Conservation (phyloP, 2,888 invertebrate genomes). For the Myopa testacea region DNA sequence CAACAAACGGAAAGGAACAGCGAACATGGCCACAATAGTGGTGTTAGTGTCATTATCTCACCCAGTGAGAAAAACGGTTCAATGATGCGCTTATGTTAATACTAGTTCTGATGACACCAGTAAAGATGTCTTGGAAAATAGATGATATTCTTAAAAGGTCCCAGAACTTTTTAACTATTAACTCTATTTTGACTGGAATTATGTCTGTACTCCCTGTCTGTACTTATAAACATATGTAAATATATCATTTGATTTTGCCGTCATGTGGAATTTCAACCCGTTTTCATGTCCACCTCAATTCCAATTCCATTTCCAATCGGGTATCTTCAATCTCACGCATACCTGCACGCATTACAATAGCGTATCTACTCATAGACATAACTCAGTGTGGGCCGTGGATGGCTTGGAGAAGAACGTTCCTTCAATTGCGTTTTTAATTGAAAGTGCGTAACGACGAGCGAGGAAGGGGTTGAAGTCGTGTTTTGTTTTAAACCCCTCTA, state of each 20-base stretch:
- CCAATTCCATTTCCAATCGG: background rate
- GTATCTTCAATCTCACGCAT: background rate
- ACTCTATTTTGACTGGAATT: too few species aligned
- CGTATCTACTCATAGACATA: background rate
- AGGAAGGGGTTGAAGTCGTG: slow-evolving; percentile 29
- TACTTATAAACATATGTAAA: too few species aligned
- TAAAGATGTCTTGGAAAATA: too few species aligned
- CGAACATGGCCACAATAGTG: background rate
- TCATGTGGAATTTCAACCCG: too few species aligned
- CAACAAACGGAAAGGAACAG: background rate
- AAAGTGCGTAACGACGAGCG: slow-evolving; percentile 36
- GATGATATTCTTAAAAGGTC: too few species aligned
- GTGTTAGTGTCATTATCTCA: background rate
- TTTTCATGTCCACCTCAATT: too few species aligned
- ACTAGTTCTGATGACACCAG: too few species aligned
- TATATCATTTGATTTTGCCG: too few species aligned
- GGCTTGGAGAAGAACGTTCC: slow-evolving; percentile 18
- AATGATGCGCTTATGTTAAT: too few species aligned
- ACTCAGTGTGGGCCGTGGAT: background rate
- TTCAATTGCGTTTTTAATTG: slow-evolving; percentile 36
- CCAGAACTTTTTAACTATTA: too few species aligned
- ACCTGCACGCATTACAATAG: background rate
- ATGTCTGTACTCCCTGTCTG: too few species aligned
- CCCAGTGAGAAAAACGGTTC: background rate
- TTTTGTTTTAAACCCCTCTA: slow-evolving; percentile 19